Evolutionary conservation across 2,797 vertebrate species (phyloP), one percentile per base, ranked within the genome.

Genomic region (Florisuga fusca): DNA sequence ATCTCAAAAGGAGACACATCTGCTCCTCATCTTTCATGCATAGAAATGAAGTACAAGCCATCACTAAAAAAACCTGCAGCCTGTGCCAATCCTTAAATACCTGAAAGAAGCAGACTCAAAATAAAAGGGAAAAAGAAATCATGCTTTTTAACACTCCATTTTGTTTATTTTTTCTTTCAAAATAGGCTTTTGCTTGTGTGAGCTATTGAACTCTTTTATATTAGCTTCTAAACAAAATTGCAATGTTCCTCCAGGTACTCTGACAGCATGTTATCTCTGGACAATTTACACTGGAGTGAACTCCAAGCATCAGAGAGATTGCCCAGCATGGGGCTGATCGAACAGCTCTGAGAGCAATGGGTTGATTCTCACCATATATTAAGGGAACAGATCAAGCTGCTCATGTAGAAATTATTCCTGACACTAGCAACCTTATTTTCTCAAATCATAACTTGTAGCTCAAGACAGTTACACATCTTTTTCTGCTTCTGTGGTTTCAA

Each of bases 91-190:
- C 68, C 85, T 64, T 33, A 75, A 15, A 21, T 36, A 84, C 26
- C 79, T 81, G 41, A 74, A 91, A 88, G 46, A 68, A 62, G 36
- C 19, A 33, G 19, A 27, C 5, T 84, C 15, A 72, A 83, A 77
- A 82, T 31, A 76, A 48, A 74, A 15, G 23, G 15, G 9, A 12
- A 26, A 61, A 63, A 33, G 38, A 3, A 11, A 12, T 55, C 0
- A 2, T 20, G 8, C 2, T 71, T 93, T 93, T 77, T 50, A 80
- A 67, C 21, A 61, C 20, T 14, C 10, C 15, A 9, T 57, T 83
- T 75, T 46, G 10, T 58, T 86, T 90, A 50, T 45, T 95, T 94
- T 94, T 88, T 83, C 4, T 61, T 74, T 61, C 43, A 76, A 61
- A 89, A 17, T 2, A 17, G n/a, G 62, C 51, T 64, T 72, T 62